These are phyloP conservation scores for Oceanodroma leucorhoa DNA, from an alignment of 2,797 vertebrate genomes.

Conservation along the genomic window DNA sequence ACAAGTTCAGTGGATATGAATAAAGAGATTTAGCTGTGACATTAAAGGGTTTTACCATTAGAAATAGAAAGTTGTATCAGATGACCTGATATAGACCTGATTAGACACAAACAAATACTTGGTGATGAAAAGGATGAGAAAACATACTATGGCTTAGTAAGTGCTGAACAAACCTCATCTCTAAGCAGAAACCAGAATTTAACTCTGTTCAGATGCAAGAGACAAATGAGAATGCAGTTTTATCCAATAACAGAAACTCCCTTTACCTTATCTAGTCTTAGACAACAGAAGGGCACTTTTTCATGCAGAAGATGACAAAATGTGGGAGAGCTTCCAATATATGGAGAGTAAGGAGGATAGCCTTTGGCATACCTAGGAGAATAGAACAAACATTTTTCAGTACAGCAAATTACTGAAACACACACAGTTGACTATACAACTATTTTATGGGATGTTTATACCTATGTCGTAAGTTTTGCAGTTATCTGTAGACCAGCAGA, in stretches of 20 bases:
- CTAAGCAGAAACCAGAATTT: neutral
- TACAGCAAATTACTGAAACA: neutral
- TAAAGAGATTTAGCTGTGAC: neutral
- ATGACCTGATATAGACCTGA: neutral
- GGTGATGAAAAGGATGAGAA: neutral
- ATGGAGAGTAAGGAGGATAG: slow-evolving; percentile 84
- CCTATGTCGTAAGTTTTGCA: neutral
- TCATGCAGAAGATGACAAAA: slow-evolving; percentile 83
- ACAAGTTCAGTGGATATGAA: neutral
- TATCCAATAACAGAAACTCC: neutral
- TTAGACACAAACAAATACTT: neutral
- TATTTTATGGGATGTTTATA: neutral
- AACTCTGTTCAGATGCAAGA: neutral
- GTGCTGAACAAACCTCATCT: neutral
- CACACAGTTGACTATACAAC: neutral
- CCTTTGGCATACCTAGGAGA: slow-evolving; percentile 80
- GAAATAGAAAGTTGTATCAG: neutral
- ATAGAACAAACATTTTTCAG: neutral
- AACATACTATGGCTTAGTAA: neutral
- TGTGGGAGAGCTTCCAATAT: slow-evolving; percentile 83
- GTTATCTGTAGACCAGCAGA: neutral
- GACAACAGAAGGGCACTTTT: slow-evolving; percentile 83
- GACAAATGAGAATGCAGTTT: neutral
- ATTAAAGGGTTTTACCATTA: neutral
- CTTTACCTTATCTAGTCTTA: slow-evolving; percentile 81